Evolutionary conservation across 2,888 invertebrate genomes (phyloP).

Genomic region (Meiosimyza platycephala): DNA sequence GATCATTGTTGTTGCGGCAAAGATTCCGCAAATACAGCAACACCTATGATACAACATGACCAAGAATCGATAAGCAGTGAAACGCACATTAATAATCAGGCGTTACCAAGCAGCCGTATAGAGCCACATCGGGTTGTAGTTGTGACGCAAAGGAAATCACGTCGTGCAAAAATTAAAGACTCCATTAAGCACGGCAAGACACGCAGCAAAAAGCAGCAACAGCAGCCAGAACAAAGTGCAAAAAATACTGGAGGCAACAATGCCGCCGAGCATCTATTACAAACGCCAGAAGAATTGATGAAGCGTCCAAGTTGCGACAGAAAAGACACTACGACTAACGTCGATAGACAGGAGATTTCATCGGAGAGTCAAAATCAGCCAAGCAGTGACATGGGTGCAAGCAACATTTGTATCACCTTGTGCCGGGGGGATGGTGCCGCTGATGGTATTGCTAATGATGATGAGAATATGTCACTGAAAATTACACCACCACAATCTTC

Average conservation of each 20-base stretch:
- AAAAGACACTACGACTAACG: slow-evolving; percentile 7
- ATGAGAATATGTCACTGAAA: slow-evolving; percentile 48
- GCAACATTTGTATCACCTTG: slow-evolving; percentile 41
- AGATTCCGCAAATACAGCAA: slow-evolving; percentile 50
- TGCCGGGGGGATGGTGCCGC: slow-evolving; percentile 28
- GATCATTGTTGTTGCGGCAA: slow-evolving; percentile 54
- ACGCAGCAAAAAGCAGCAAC: slow-evolving; percentile 56
- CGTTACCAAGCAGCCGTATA: slow-evolving; percentile 59
- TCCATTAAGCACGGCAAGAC: slow-evolving; percentile 67
- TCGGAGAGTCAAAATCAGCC: slow-evolving; percentile 49
- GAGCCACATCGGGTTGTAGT: slow-evolving; percentile 26
- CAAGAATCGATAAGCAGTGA: slow-evolving; percentile 87
- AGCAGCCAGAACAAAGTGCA: slow-evolving; percentile 38
- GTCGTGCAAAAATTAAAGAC: slow-evolving; percentile 68
- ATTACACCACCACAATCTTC: slow-evolving; percentile 58
- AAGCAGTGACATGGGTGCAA: slow-evolving; percentile 53
- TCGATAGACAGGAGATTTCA: slow-evolving; percentile 50
- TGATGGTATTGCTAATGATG: slow-evolving; percentile 32
- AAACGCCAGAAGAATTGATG: slow-evolving; percentile 33
- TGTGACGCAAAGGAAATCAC: slow-evolving; percentile 62
- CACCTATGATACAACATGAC: slow-evolving; percentile 69
- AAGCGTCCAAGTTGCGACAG: background rate
- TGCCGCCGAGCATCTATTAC: slow-evolving; percentile 54
- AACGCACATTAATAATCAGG: slow-evolving; percentile 77
- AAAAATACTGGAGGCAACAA: slow-evolving; percentile 47